Evolutionary conservation across 2,888 invertebrate species (phyloP).

Genomic region (Mayetiola destructor): DNA sequence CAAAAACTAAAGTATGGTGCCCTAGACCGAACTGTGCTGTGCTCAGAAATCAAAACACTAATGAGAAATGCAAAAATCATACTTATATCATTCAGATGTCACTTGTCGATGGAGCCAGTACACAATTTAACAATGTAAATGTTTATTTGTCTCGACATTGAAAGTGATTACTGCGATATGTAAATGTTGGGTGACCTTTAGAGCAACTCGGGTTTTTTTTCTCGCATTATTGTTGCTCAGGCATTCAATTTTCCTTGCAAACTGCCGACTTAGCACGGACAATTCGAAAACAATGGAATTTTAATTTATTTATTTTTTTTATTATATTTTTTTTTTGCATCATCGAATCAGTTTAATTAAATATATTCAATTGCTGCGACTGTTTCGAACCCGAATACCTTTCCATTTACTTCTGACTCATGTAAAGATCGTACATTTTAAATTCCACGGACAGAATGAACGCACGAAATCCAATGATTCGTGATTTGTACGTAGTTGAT

Average conservation of each 20-base stretch:
- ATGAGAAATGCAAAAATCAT: no score
- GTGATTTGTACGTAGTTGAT: no score
- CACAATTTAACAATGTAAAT: neutral
- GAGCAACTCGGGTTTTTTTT: neutral
- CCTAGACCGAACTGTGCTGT: no score
- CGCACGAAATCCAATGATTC: no score
- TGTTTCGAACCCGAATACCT: neutral
- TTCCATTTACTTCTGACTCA: neutral
- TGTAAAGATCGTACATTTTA: neutral
- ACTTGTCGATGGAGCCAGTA: neutral
- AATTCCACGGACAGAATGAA: neutral
- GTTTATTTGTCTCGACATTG: neutral
- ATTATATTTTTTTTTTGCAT: no score
- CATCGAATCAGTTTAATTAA: no score
- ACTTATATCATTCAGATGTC: no score
- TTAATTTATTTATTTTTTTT: no score
- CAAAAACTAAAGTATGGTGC: no score
- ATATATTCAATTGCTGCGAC: neutral
- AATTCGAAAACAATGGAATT: neutral
- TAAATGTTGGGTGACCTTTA: neutral
- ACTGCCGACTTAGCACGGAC: neutral
- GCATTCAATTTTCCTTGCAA: constrained; percentile 2
- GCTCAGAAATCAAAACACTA: no score
- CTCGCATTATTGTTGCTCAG: neutral
- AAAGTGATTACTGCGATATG: neutral